Percentiles rank a stretch among this genome's conserved stretches.
Conservation (phyloP, 2,888 invertebrate genomes). For the Gortyna flavago region DNA sequence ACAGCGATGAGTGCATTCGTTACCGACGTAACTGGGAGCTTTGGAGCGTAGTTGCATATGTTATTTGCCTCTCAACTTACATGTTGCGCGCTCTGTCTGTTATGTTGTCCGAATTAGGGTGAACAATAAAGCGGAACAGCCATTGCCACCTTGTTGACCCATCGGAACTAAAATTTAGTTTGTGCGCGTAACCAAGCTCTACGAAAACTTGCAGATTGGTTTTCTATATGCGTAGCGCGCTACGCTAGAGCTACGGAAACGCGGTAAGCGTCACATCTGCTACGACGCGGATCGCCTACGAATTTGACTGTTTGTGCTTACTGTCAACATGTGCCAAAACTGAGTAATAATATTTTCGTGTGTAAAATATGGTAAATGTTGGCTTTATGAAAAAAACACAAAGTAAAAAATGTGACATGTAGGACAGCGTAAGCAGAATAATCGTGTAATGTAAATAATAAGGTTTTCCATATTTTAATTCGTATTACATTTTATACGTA, state of each 20-base stretch:
- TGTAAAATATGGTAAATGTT: background rate
- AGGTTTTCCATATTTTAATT: slow-evolving; percentile 22
- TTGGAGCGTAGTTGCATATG: slow-evolving; percentile 77
- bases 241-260: slow-evolving; percentile 54
- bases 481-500: slow-evolving; percentile 13
- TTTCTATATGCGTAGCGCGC: slow-evolving; percentile 61
- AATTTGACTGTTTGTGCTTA: slow-evolving; percentile 44
- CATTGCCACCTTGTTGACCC: slow-evolving; percentile 61
- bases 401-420: slow-evolving; percentile 11
- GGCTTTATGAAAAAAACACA: background rate
- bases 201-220: slow-evolving; percentile 59
- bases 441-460: slow-evolving; percentile 19
- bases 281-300: slow-evolving; percentile 54
- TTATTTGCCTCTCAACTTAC: slow-evolving; percentile 65
- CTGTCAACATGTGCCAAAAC: slow-evolving; percentile 27
- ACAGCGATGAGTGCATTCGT: slow-evolving; percentile 86
- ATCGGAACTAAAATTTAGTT: slow-evolving; percentile 59
- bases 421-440: slow-evolving; percentile 17
- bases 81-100: slow-evolving; percentile 36
- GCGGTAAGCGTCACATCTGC: slow-evolving; percentile 49
- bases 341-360: slow-evolving; percentile 27
- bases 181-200: slow-evolving; percentile 46
- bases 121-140: slow-evolving; percentile 47
- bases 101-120: slow-evolving; percentile 41
- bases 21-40: slow-evolving; percentile 78